Percentiles rank a stretch among this genome's conserved stretches.
phyloP scores from a whole-genome alignment of 2,113 vertebrate genomes.

The Neolamprologus tretocephalus region DNA sequence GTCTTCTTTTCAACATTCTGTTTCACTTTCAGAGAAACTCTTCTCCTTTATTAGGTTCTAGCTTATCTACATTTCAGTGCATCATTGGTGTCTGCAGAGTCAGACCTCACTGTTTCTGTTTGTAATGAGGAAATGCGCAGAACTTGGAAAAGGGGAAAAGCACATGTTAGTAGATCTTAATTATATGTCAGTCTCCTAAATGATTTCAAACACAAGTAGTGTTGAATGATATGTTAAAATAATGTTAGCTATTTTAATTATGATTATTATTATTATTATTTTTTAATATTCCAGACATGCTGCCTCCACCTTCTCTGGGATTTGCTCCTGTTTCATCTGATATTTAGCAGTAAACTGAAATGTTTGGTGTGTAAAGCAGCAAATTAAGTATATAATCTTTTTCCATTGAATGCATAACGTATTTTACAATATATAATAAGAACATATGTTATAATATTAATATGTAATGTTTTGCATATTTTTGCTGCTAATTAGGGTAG shows the following conservation, averaged over 20 bases:
- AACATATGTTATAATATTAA: not conserved
- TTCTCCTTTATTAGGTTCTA: not conserved
- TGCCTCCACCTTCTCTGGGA: not conserved
- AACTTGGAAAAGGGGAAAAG: not conserved
- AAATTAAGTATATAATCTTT: not conserved
- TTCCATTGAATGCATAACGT: not conserved
- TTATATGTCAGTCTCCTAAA: not conserved
- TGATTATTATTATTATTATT: not conserved
- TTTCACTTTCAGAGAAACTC: not conserved
- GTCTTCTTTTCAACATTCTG: not conserved
- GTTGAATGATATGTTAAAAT: not conserved
- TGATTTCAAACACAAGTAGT: not conserved
- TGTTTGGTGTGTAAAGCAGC: not conserved
- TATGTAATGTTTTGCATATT: not conserved
- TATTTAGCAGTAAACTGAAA: not conserved
- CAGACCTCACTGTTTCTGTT: not conserved
- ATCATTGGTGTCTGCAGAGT: not conserved
- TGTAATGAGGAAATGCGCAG: not conserved
- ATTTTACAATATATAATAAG: not conserved
- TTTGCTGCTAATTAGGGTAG: not conserved
- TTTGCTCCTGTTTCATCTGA: not conserved
- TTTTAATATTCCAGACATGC: not conserved
- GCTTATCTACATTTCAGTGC: not conserved
- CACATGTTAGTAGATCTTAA: not conserved
- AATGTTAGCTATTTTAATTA: not conserved